Evolutionary conservation across 2,888 invertebrate genomes (phyloP).

Genomic region (Cantharis nigra): DNA sequence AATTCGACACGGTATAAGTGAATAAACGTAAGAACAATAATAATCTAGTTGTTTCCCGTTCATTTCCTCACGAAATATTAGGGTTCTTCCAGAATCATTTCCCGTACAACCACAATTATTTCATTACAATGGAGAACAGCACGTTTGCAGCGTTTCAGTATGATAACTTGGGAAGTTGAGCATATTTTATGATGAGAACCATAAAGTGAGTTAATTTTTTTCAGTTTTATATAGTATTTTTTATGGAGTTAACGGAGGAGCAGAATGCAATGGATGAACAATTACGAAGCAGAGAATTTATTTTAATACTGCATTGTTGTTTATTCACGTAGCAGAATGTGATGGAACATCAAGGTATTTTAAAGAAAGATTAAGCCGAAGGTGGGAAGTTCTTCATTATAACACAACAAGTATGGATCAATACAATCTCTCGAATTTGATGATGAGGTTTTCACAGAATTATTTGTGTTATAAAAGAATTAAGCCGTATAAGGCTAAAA

Average conservation of each 20-base stretch:
- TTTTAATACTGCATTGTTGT: too few relatives aligned
- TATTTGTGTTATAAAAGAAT: too few relatives aligned
- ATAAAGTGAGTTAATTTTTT: not conserved
- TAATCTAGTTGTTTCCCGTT: not conserved
- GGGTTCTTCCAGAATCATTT: not conserved
- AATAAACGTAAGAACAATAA: not conserved
- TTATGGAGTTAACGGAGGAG: not conserved
- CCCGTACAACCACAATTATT: not conserved
- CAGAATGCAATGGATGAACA: too few relatives aligned
- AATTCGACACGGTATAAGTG: not conserved
- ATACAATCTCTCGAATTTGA: too few relatives aligned
- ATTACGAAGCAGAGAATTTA: too few relatives aligned
- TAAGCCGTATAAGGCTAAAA: too few relatives aligned
- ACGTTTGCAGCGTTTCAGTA: not conserved
- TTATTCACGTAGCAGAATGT: too few relatives aligned
- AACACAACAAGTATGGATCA: too few relatives aligned
- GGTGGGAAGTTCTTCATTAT: too few relatives aligned
- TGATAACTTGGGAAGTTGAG: not conserved
- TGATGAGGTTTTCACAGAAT: too few relatives aligned
- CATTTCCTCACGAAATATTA: not conserved
- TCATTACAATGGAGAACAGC: not conserved
- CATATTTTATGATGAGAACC: not conserved
- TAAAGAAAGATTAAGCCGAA: too few relatives aligned
- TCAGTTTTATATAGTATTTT: not conserved
- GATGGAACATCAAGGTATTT: too few relatives aligned